Base-by-base conservation (phyloP, 1,140 invertebrate genomes). In the Temnothorax longispinosus region DNA sequence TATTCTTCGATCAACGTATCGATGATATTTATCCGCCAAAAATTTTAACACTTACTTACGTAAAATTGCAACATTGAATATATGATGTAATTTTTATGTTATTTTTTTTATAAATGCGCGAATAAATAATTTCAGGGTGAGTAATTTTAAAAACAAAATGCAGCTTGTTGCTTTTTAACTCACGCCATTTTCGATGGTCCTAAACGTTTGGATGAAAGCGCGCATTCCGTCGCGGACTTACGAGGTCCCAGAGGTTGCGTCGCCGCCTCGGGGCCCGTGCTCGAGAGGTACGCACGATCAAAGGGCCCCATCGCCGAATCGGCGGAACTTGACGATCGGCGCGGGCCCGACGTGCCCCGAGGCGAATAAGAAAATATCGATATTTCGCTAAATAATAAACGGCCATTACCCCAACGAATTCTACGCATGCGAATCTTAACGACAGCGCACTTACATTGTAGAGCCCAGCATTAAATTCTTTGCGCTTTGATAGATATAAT, bases 261-360 rank as follows among this genome's bases (percentile, higher is more conserved):
- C 82, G 72, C 56, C 64, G 85, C 90, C 88, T 85, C 62, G 86
- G 88, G 86, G 67, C 60, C n/a, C 38, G 10, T 32, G 54, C 71
- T 86, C 77, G 52, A 77, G 56, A 90, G 88, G 86, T 90, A 77
- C 85, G 81, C 76, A 91, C 89, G 89, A 91, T 91, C 89, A 91
- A 91, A 91, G 89, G 88, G 87, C 87, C 86, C 76, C 72, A 90
- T 90, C 82, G 89, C 89, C 89, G 89, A 91, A 91, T 91, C 89
- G 87, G 77, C 60, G 72, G 72, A 90, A 87, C 80, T 90, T 80
- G 75, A 41, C 86, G 89, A 87, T 87, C 89, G 80, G 35, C 78
- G 69, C 81, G 54, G 60, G 41, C 88, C 88, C 27, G 27, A 88
- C 64, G 62, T 76, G 86, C 87, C 87, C 52, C 56, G 27, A 62